Evolutionary conservation across 2,797 vertebrate species (phyloP).

Genomic region (Gila robusta): DNA sequence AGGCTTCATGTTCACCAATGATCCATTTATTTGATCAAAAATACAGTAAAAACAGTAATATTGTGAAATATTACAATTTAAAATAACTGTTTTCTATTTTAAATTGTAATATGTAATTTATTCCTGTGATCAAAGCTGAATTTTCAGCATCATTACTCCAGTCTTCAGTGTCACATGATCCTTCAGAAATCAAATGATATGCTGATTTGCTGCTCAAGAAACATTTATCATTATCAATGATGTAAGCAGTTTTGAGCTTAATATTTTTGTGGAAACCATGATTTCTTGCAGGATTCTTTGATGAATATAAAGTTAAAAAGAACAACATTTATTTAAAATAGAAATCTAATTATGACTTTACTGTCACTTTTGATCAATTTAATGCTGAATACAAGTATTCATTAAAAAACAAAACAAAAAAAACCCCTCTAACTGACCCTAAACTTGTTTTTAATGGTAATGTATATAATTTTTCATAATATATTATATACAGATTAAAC

Average conservation of each 20-base stretch:
- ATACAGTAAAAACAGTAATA: background rate
- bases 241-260: too few species aligned
- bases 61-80: background rate
- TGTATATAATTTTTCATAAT: background rate
- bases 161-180: too few species aligned
- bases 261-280: background rate
- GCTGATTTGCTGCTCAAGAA: background rate
- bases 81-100: background rate
- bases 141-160: too few species aligned
- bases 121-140: background rate
- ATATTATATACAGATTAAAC: background rate
- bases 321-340: background rate
- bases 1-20: background rate
- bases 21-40: background rate
- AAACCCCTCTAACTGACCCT: background rate
- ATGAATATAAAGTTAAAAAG: background rate
- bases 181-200: background rate
- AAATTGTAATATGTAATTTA: background rate
- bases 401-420: background rate
- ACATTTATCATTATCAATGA: background rate
- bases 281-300: background rate
- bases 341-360: background rate
- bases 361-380: background rate
- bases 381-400: background rate
- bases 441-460: background rate